A percentile compares a stretch with the other conserved stretches of the same genome.
These are phyloP conservation scores for Volucella zonaria DNA, from an alignment of 2,888 invertebrate genomes.

Conservation along the genomic window DNA sequence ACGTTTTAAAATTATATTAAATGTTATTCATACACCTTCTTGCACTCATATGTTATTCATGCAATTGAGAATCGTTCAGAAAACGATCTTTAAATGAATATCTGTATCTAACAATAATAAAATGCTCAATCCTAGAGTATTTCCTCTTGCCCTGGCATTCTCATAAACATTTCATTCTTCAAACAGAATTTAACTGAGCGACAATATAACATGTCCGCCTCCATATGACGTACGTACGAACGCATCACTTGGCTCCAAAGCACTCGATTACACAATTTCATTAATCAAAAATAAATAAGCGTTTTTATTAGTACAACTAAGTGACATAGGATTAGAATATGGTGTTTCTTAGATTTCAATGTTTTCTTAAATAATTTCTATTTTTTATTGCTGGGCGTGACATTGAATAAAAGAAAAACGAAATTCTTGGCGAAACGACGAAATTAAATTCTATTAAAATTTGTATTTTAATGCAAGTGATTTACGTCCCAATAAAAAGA, in stretches of 20 bases:
- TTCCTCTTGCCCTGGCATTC: no score
- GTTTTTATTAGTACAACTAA: slow-evolving; percentile 19
- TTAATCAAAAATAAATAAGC: slow-evolving; percentile 24
- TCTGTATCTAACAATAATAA: no score
- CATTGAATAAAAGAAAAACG: background rate
- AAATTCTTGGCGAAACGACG: slow-evolving; percentile 39
- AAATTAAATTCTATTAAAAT: slow-evolving; percentile 40
- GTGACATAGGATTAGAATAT: background rate
- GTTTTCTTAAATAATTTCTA: background rate
- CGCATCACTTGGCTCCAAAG: slow-evolving; percentile 2
- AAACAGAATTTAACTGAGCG: slow-evolving; percentile 21
- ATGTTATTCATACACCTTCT: no score
- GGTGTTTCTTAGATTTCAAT: background rate
- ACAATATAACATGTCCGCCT: slow-evolving; percentile 8
- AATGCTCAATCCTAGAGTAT: no score
- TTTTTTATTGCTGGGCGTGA: background rate
- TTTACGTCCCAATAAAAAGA: slow-evolving; percentile 48
- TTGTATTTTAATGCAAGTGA: slow-evolving; percentile 55
- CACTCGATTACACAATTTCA: slow-evolving; percentile 21
- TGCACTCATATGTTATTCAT: no score
- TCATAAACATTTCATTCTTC: background rate
- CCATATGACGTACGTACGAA: background rate
- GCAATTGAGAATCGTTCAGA: no score
- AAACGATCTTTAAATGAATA: no score
- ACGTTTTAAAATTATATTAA: no score